Evolutionary conservation across 2,888 invertebrate species (phyloP), one percentile per base, ranked within the genome.

Genomic region (Diarsia brunnea): DNA sequence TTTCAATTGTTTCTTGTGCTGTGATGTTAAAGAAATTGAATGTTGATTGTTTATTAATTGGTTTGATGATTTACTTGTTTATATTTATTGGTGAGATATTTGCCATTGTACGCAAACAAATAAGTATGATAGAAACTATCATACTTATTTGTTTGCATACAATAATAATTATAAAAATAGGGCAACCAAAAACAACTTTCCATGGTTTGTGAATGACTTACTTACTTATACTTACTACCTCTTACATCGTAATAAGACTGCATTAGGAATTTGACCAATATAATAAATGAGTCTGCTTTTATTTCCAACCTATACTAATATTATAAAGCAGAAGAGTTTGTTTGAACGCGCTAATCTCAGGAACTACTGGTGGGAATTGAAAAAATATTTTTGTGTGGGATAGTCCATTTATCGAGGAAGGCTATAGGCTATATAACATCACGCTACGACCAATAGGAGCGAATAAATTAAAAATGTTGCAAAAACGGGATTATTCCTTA

Each of bases 1-100:
- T 43, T 80, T 43, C 14, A 68, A 77, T 82, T 82, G 70, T 82
- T 68, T 74, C 11, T 51, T 78, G 49, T 60, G 45, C 4, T 51
- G 24, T 69, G 38, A n/a, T 47, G n/a, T 31, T 12, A 21, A 45
- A 14, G 24, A 24, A 68, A 81, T 47, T 7, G 10, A 38, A 53
- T 69, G 7, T 53, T 16, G 24, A 45, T 14, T 8, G 27, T 27
- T 73, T 19, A 21, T 47, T 2, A 14, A 69, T 61, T 27, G 16
- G 7, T 27, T n/a, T 19, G 8, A 14, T 58, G 19, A 16, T 24
- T 53, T 53, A 11, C 7, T 53, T 75, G 16, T 38, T 5, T 31
- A 51, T 69, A 14, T 11, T 24, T 21, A 38, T 71, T 11, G 1
- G 51, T 70, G 11, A 21, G 27, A 27, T 43, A 0, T 51, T 69